These are phyloP conservation scores for Zoanthus sansibaricus DNA, from an alignment of 92 coral and sea anemone genomes.

Conservation along the genomic window DNA sequence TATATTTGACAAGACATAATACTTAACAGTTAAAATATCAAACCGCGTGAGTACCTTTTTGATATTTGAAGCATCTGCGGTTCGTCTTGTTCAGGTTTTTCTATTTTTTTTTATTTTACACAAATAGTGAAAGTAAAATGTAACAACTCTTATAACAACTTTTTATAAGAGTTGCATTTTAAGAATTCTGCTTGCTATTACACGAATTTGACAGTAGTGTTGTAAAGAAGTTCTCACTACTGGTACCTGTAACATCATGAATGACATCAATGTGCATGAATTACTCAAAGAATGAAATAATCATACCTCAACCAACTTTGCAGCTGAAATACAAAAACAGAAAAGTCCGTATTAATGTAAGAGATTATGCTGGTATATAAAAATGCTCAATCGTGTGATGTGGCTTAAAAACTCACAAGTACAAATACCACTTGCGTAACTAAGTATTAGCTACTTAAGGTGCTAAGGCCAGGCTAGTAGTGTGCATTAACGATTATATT, in stretches of 20 bases:
- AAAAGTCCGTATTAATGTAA: not conserved
- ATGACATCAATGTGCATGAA: not conserved
- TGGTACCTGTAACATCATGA: not conserved
- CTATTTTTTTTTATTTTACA: not conserved
- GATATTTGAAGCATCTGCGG: no score
- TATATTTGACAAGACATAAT: no score
- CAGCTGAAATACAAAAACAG: slow-evolving; percentile 13
- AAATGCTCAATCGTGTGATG: not conserved
- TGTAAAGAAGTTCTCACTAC: not conserved
- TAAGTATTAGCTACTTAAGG: no score
- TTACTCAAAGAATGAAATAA: not conserved
- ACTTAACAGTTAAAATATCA: no score
- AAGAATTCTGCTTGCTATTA: slow-evolving; percentile 5
- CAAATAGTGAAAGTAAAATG: not conserved
- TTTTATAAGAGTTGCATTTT: not conserved
- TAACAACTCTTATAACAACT: not conserved
- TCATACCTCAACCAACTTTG: slow-evolving; percentile 22
- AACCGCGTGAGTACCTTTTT: no score
- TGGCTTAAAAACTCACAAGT: no score
- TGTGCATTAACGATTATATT: no score
- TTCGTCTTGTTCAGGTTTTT: not conserved
- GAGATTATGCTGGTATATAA: no score
- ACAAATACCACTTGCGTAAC: not conserved
- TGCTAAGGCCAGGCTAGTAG: no score
- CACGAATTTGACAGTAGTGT: not conserved